A percentile compares a stretch with the other conserved stretches of the same genome.
Evolutionary conservation across 1,140 invertebrate species (phyloP).

Genomic region (Heliconius hermathena): DNA sequence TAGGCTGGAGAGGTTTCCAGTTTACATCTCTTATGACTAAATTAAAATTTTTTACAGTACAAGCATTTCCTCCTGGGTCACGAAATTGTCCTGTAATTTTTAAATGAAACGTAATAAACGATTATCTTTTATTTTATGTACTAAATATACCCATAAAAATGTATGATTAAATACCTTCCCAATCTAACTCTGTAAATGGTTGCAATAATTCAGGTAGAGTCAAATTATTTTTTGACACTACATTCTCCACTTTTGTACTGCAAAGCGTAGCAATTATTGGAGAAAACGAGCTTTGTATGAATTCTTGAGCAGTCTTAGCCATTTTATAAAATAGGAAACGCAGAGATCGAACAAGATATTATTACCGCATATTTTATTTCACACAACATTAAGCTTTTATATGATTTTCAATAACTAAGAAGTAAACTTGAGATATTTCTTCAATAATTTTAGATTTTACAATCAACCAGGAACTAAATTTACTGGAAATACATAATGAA

Average conservation of each 20-base stretch:
- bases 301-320: slow-evolving; percentile 90
- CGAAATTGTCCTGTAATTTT: slow-evolving; percentile 87
- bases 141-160: slow-evolving; percentile 4
- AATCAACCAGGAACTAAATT: not conserved
- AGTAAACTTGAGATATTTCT: not conserved
- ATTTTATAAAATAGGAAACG: slow-evolving; percentile 56
- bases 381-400: not conserved
- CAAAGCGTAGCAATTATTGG: slow-evolving; percentile 93
- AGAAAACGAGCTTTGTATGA: slow-evolving; percentile 94
- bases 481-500: not conserved
- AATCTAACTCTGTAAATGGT: slow-evolving; percentile 85
- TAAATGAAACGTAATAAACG: slow-evolving; percentile 22
- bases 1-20: slow-evolving; percentile 90
- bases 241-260: slow-evolving; percentile 89
- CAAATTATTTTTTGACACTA: slow-evolving; percentile 95
- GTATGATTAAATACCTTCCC: slow-evolving; percentile 56
- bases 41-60: slow-evolving; percentile 90
- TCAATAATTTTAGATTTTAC: not conserved
- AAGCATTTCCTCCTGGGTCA: slow-evolving; percentile 89
- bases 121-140: not conserved
- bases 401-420: not conserved
- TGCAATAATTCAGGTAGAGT: slow-evolving; percentile 94
- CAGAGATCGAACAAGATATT: not conserved
- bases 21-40: slow-evolving; percentile 92
- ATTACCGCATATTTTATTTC: not conserved